Base-by-base conservation (phyloP, 2,888 invertebrate species). In the Acheta domesticus region DNA sequence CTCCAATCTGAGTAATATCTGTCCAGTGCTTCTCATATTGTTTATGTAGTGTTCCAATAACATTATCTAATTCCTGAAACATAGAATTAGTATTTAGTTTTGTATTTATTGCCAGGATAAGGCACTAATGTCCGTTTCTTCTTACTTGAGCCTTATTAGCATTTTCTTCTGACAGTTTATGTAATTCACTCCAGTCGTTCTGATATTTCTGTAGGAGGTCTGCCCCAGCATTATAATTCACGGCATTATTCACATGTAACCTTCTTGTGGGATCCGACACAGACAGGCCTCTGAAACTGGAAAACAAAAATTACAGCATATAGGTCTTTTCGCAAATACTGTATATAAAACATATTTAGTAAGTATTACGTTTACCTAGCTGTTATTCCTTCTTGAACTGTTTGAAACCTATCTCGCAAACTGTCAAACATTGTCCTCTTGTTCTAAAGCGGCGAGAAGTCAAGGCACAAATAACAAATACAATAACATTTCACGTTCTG, bases 141-240 rank as follows among this genome's bases (percentile, higher is more conserved):
- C n/a, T 83, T 83, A 86, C 86, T 82, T 85, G 90, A 12, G 93
- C 93, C 83, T 88, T 88, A 49, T 85, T 85, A 0, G 89, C 88
- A 85, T 93, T 94, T 78, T 88, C 88, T 83, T 93, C 93, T 2
- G 93, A 91, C 80, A 91, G 88, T 82, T 89, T 89, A 83, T 94
- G 94, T 76, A 94, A 85, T 83, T 91, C 90, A 21, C 89, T 90
- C 94, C 94, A 94, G 82, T 92, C 88, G 77, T 91, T 87, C 85
- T 94, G 93, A 86, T 92, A 94, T 86, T 92, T 91, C 82, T 91
- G 90, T 77, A 94, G 86, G 81, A 94, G 87, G 82, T 91, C 91
- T 50, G 91, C 91, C 11, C 94, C 94, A 83, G 92, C 93, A 84
- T 91, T 90, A 78, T 88, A 87, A 85, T 91, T 89, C 48, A 89